phyloP scores from a whole-genome alignment of 2,888 invertebrate genomes.

The Cotesia congregata region DNA sequence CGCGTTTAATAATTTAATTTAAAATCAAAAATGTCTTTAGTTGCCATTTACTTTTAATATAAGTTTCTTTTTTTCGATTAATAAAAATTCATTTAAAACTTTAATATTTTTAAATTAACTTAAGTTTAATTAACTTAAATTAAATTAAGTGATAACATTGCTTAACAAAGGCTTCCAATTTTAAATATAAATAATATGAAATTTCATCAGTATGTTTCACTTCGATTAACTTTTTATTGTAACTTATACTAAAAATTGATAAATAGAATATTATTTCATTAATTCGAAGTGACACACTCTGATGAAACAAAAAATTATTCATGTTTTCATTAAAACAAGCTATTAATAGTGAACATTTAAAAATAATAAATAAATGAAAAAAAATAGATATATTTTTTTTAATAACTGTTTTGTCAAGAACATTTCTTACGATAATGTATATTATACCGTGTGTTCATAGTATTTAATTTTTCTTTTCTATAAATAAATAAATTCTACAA shows the following conservation, averaged over 20 bases:
- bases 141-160: background rate
- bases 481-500: constrained; percentile 22
- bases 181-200: background rate
- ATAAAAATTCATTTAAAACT: background rate
- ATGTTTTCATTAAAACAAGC: constrained; percentile 46
- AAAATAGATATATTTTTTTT: constrained; percentile 44
- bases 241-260: background rate
- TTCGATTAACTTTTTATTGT: constrained; percentile 8
- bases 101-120: background rate
- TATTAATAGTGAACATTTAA: background rate
- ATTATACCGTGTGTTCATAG: constrained; percentile 50
- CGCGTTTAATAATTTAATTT: background rate
- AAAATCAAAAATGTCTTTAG: constrained; percentile 18
- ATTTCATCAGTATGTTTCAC: constrained; percentile 10
- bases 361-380: constrained; percentile 41
- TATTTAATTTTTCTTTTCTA: constrained; percentile 45
- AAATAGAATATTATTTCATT: constrained; percentile 13
- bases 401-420: constrained; percentile 28
- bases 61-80: background rate
- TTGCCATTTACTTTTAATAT: constrained; percentile 34
- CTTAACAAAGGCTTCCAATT: constrained; percentile 18
- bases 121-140: too few relatives aligned
- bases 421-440: constrained; percentile 34
- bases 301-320: constrained; percentile 29
- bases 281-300: constrained; percentile 32